Evolutionary conservation across 35 echinoderm and acorn worm species (phyloP), one percentile per base, ranked within the genome.

Genomic region (Amphiura filiformis): DNA sequence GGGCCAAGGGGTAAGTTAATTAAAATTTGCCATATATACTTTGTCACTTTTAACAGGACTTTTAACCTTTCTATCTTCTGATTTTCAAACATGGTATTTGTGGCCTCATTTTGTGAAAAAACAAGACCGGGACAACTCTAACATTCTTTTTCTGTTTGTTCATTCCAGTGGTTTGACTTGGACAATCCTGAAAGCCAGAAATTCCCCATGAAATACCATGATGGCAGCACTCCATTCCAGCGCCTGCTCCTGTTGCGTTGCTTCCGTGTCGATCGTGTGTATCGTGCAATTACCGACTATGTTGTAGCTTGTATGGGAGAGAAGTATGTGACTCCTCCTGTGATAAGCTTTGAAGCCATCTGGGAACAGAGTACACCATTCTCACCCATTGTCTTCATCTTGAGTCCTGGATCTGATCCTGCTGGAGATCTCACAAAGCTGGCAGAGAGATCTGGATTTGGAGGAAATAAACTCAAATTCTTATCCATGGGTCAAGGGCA

Each of bases 261-360:
- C 37, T 97, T 97, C 89, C 88, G 95, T 30, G 92, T 97, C 31
- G 95, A 97, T 77, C 89, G 95, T 31, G 89, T 91, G 37, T 97
- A 97, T 89, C 88, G 95, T 41, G 95, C 95, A 38, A 87, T 97
- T 30, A 97, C 95, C 0, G 95, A 97, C 84, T 97, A 91, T 49
- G 95, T 97, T 77, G 91, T 89, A 0, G 85, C 86, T 4, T 76
- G 95, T 23, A 97, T 97, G 95, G 95, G 95, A 12, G 95, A 97
- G 92, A 97, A 97, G 79, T 97, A 97, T 39, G 95, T 97, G 12
- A 97, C 95, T 15, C 95, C 95, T 22, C 95, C 95, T 30, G 95
- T 97, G 20, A 97, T 97, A 86, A 97, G 95, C 84, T 97, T 94
- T 83, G 95, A 97, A 75, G 89, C 95, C 65, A 97, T 97, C 82